Base-by-base conservation (phyloP, 2,113 vertebrate genomes). In the Prunella fulvescens region DNA sequence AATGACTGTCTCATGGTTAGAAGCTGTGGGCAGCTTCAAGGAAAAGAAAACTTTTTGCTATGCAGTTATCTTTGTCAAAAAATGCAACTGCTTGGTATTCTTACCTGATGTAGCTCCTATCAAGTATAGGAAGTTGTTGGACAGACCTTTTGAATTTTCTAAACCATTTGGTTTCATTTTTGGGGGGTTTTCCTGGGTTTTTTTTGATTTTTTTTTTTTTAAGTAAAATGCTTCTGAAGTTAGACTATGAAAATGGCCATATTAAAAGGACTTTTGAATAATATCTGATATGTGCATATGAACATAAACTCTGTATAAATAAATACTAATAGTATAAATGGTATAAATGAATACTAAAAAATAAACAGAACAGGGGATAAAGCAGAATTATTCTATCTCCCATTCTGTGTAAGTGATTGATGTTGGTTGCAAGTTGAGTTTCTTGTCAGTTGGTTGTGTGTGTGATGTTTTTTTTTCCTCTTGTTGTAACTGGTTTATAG, bases 391-490 rank as follows among this genome's bases (percentile, higher is more conserved):
- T 61, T 91, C 6, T 62, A 19, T 51, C 7, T 25, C 35, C 7
- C 4, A 5, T 78, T 65, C 17, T 70, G 2, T 65, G 9, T 28
- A 54, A 18, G 7, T 72, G 44, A 23, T 18, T 22, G 4, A 5
- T 70, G 84, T 14, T 67, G 35, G 8, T 33, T 81, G 19, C 33
- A 40, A 51, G 13, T 10, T 60, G 23, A 22, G 3, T 4, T 45
- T 51, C 45, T 74, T 45, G 8, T 28, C 0, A 0, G 11, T 50
- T 37, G 7, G 1, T 22, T 13, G 4, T 9, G 5, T 44, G 33
- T 22, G 26, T 6, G 8, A 4, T 24, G 33, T 47, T 24, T 19
- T 4, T 4, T 33, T 47, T 19, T 12, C 3, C 13, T 56, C 10
- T 40, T 37, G 9, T 15, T 42, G 15, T 31, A 67, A 22, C 23